A percentile compares a stretch with the other conserved stretches of the same genome.
Conservation (phyloP, 1,140 invertebrate genomes). For the Macrotrachela quadricornifera region DNA sequence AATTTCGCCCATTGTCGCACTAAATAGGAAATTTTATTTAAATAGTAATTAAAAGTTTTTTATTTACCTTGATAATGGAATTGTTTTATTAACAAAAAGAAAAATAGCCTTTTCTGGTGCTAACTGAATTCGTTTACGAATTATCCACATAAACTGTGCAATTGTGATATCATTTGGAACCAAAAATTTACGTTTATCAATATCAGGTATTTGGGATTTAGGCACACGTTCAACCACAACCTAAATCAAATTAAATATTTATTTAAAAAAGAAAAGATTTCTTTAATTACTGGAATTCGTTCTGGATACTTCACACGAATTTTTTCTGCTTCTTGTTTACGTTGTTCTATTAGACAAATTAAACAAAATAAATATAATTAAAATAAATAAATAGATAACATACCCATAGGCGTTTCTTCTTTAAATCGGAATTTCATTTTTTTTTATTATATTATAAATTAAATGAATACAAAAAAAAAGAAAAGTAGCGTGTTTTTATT, state of each 20-base stretch:
- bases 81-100: constrained; percentile 32
- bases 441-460: too few relatives aligned
- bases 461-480: too few relatives aligned
- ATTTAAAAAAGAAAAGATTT: too few relatives aligned
- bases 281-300: constrained; percentile 23
- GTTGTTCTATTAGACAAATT: constrained; percentile 26
- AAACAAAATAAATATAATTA: too few relatives aligned
- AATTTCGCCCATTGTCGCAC: constrained; percentile 30
- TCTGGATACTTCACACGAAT: constrained; percentile 33
- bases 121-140: constrained; percentile 32
- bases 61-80: constrained; percentile 31
- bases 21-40: too few relatives aligned
- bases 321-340: constrained; percentile 28
- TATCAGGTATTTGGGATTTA: constrained; percentile 28
- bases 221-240: constrained; percentile 33
- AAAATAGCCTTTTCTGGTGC: constrained; percentile 34
- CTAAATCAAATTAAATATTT: too few relatives aligned
- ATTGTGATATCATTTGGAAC: constrained; percentile 35
- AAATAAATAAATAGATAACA: too few relatives aligned
- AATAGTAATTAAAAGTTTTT: too few relatives aligned
- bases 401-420: too few relatives aligned
- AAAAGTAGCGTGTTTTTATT: too few relatives aligned
- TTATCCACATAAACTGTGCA: constrained; percentile 38
- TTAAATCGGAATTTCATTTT: too few relatives aligned
- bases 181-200: constrained; percentile 35